phyloP scores from a whole-genome alignment of 2,797 vertebrate genomes.

The Diceros bicornis region DNA sequence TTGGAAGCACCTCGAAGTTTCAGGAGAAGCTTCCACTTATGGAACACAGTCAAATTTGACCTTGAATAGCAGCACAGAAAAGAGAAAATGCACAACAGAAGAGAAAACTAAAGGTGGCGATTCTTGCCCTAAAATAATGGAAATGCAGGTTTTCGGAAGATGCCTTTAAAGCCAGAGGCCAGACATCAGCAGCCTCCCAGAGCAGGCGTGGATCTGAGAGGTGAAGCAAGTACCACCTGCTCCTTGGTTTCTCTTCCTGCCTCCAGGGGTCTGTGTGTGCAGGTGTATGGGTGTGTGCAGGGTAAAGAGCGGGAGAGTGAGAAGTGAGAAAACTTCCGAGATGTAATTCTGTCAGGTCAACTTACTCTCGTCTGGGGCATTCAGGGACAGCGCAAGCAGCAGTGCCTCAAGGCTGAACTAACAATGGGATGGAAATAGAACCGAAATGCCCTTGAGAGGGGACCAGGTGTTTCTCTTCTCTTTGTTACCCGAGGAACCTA shows the following conservation, averaged over 20 bases:
- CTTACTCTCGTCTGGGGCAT: background rate
- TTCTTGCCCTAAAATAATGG: background rate
- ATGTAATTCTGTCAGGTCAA: background rate
- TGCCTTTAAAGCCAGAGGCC: background rate
- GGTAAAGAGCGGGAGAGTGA: background rate
- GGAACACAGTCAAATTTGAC: background rate
- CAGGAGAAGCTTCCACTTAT: background rate
- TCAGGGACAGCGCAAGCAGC: background rate
- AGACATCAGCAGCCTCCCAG: background rate
- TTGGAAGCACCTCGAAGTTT: background rate
- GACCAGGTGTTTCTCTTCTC: constrained; percentile 45
- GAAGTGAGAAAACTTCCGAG: background rate
- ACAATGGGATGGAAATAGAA: background rate
- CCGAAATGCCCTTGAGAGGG: background rate
- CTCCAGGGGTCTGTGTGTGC: background rate
- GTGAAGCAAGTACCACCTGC: background rate
- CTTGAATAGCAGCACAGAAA: background rate
- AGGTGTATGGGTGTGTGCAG: background rate
- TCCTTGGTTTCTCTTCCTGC: background rate
- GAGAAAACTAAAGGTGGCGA: background rate
- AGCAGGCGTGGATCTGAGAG: background rate
- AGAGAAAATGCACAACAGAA: background rate
- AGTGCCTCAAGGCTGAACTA: background rate
- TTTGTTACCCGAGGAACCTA: constrained; percentile 16
- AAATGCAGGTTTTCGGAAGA: background rate